These are phyloP conservation scores for Amblyteles armatorius DNA, from an alignment of 2,888 invertebrate genomes.

Conservation along the genomic window DNA sequence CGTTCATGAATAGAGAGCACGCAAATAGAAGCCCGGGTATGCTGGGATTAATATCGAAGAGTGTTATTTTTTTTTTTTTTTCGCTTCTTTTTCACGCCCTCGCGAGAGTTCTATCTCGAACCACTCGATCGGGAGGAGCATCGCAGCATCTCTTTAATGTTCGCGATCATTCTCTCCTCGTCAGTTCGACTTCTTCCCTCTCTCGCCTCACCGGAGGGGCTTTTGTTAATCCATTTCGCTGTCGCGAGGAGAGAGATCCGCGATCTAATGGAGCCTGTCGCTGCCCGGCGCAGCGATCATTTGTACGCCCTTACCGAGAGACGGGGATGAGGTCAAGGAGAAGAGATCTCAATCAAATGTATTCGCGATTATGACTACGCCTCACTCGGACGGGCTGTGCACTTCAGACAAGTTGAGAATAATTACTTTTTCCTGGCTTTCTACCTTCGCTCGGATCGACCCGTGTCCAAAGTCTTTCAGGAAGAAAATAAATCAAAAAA, in stretches of 20 bases:
- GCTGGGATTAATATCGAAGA: not conserved
- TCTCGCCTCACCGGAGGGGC: constrained; percentile 32
- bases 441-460: not conserved
- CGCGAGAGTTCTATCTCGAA: constrained; percentile 2
- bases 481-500: not conserved
- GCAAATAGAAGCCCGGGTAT: not conserved
- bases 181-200: not conserved
- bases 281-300: constrained; percentile 68
- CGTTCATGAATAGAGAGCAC: not conserved
- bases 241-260: constrained; percentile 54
- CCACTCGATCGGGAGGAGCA: constrained; percentile 7
- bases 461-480: not conserved
- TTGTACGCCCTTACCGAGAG: constrained; percentile 68
- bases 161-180: constrained; percentile 13
- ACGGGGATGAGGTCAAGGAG: constrained; percentile 52
- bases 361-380: constrained; percentile 19
- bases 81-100: constrained; percentile 16
- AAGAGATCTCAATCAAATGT: constrained; percentile 48
- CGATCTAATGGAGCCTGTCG: constrained; percentile 75
- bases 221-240: constrained; percentile 57
- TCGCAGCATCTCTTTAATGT: constrained; percentile 14
- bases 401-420: constrained; percentile 22
- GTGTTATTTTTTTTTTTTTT: constrained; percentile 12
- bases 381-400: not conserved
- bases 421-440: not conserved